Percentiles rank a stretch among this genome's conserved stretches.
Evolutionary conservation across 2,888 invertebrate genomes (phyloP).

Genomic region (Drosophila neutralis): DNA sequence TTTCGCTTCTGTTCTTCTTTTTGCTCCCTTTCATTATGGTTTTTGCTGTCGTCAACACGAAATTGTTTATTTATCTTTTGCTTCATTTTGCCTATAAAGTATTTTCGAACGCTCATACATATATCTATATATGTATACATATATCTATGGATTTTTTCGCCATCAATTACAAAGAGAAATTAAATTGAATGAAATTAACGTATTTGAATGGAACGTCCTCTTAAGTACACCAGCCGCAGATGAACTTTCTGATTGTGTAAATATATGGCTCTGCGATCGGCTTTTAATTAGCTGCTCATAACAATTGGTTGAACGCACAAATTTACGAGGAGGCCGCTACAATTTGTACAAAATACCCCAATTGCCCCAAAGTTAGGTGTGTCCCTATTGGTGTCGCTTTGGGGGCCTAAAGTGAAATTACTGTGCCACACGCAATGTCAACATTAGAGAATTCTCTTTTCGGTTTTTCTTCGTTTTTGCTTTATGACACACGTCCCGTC

Average conservation of each 20-base stretch:
- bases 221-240: not conserved
- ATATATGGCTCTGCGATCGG: not conserved
- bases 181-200: conserved; percentile 3
- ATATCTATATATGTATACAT: not conserved
- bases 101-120: conserved; percentile 26
- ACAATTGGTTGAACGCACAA: conserved; percentile 31
- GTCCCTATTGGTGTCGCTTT: conserved; percentile 4
- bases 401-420: conserved; percentile 31
- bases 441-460: conserved; percentile 43
- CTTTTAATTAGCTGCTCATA: conserved; percentile 27
- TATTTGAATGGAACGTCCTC: conserved; percentile 18
- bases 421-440: conserved; percentile 56
- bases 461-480: not conserved
- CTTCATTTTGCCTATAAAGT: conserved; percentile 25
- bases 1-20: conserved; percentile 8
- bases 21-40: not conserved
- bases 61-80: conserved; percentile 57
- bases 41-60: conserved; percentile 63
- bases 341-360: conserved; percentile 2
- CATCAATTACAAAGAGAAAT: conserved; percentile 48
- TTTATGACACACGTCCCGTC: conserved; percentile 53
- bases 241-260: not conserved
- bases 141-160: conserved; percentile 9
- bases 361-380: conserved; percentile 16
- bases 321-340: not conserved